Evolutionary conservation across 2,888 invertebrate genomes (phyloP), one percentile per base, ranked within the genome.

Genomic region (Polyommatus icarus): DNA sequence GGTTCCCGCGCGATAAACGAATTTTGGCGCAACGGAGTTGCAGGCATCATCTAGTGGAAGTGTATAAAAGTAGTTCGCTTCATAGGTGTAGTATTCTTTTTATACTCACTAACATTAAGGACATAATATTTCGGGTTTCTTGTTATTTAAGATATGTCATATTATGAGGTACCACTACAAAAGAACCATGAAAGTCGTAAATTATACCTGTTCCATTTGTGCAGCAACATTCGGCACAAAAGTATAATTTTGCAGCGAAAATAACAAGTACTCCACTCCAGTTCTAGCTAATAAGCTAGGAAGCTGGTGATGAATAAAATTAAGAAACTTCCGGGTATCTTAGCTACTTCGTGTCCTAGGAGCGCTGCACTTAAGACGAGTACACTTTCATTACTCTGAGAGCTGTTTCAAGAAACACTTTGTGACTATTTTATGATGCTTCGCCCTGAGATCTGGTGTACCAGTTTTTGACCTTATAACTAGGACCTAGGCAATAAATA

Each of bases 241-340:
- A 46, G 10, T 15, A 54, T 18, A 61, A 20, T 20, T 20, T 61
- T 61, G 59, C 20, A 61, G 10, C 20, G 3, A 24, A 61, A 61
- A 24, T 24, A 24, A 61, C 24, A 24, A 61, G 24, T 24, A 61
- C 54, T 24, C 10, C 4, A 4, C 24, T 7, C 59, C 1, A 29
- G n/a, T 76, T 12, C 15, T 20, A 24, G 29, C 7, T 40, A 71
- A 8, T 24, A 20, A 61, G 10, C 61, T 24, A 24, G 24, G 61
- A 61, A 61, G 24, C 61, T 24, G 61, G 61, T 61, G 61, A 61
- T 24, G 61, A 61, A 61, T 61, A 61, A 61, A 61, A 61, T 61
- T 61, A 61, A 61, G 61, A 61, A 61, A 61, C 61, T 61, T 61
- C 61, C 61, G 20, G 61, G 61, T 61, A 12, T 61, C 61, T 61